phyloP scores from a whole-genome alignment of 2,113 vertebrate species.

The Heterotis niloticus region DNA sequence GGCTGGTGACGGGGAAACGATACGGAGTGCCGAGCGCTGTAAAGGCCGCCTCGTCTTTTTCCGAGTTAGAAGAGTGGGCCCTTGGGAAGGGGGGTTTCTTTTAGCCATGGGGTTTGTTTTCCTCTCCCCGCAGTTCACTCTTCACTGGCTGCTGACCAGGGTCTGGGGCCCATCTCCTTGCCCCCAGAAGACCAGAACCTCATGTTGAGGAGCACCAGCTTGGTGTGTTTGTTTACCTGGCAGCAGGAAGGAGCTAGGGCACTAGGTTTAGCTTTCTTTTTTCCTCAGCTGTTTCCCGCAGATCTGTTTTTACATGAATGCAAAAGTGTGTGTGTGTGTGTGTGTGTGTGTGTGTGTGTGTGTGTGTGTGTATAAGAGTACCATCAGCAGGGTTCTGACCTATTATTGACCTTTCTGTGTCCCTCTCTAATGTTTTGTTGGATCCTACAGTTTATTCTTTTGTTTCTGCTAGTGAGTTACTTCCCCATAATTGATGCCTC shows the following conservation, averaged over 20 bases:
- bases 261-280: neutral
- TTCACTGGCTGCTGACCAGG: conserved; percentile 18
- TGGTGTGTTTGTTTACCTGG: conserved; percentile 2
- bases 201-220: conserved; percentile 16
- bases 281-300: conserved; percentile 11
- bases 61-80: conserved; percentile 17
- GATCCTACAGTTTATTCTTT: neutral
- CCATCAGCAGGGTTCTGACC: neutral
- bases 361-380: neutral
- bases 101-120: conserved; percentile 8
- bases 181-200: conserved; percentile 27
- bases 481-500: neutral
- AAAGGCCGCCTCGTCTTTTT: conserved; percentile 33
- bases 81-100: neutral
- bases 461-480: conserved; percentile 1
- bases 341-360: neutral
- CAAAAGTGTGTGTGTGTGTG: neutral
- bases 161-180: conserved; percentile 26
- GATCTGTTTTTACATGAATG: neutral
- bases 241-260: neutral
- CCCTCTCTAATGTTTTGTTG: neutral
- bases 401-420: conserved; percentile 14
- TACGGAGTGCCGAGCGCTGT: conserved; percentile 35
- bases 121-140: conserved; percentile 21
- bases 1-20: conserved; percentile 41